Evolutionary conservation across 2,797 vertebrate genomes (phyloP).

Genomic region (Apodemus agrarius): DNA sequence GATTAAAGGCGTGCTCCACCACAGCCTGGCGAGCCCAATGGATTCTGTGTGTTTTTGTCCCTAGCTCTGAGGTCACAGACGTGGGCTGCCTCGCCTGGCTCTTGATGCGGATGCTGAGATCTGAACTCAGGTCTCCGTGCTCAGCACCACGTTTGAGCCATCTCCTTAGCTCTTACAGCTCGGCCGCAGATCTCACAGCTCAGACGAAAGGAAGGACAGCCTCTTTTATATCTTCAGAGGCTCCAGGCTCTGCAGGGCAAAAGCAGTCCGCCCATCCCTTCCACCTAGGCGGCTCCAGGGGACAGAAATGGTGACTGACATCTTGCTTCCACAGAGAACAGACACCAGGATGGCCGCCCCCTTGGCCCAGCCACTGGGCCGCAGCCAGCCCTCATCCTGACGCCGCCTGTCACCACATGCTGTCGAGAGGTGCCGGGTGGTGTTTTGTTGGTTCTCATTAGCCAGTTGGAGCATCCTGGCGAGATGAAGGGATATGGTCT

Average conservation of each 20-base stretch:
- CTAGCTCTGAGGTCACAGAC: neutral
- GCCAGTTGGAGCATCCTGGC: constrained; percentile 28
- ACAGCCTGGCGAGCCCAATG: too few relatives aligned
- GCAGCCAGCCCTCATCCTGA: neutral
- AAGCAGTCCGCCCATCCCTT: neutral
- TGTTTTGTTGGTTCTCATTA: constrained; percentile 48
- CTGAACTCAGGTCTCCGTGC: neutral
- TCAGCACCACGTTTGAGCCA: neutral
- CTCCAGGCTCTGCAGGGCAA: neutral
- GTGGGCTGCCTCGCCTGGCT: too few relatives aligned
- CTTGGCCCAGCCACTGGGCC: neutral
- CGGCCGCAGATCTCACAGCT: neutral
- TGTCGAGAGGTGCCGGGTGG: neutral
- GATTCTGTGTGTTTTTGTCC: neutral
- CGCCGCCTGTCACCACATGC: neutral
- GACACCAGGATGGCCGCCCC: neutral
- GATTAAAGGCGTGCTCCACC: too few relatives aligned
- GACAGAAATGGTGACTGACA: neutral
- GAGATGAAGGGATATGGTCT: constrained; percentile 46
- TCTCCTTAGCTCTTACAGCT: neutral
- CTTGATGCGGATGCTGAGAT: neutral
- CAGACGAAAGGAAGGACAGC: constrained; percentile 14
- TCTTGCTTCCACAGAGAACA: constrained; percentile 51
- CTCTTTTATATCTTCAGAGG: constrained; percentile 5
- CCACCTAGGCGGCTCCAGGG: neutral